These are phyloP conservation scores for Drosophila willistoni DNA, from an alignment of 1,140 invertebrate genomes.

Conservation along the genomic window DNA sequence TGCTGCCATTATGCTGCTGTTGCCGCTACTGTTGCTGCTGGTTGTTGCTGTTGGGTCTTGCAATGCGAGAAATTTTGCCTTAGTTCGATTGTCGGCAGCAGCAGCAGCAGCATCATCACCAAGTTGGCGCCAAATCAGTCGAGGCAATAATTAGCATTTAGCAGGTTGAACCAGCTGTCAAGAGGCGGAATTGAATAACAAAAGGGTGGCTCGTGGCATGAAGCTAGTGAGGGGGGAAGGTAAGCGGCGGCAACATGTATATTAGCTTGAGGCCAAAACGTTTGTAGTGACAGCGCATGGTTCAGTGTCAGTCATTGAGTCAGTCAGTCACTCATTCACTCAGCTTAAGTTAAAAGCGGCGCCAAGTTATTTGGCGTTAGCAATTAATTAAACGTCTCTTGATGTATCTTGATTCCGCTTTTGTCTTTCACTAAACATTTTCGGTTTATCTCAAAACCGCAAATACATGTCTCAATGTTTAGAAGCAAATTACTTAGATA, in stretches of 20 bases:
- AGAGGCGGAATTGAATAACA: conserved; percentile 29
- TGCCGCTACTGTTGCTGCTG: conserved; percentile 1
- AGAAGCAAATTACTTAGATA: neutral
- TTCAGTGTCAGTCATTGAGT: conserved; percentile 47
- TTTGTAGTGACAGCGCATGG: conserved; percentile 27
- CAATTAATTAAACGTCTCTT: conserved; percentile 65
- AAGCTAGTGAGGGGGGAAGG: neutral
- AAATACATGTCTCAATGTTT: too few species aligned
- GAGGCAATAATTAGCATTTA: conserved; percentile 65
- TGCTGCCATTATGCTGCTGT: neutral
- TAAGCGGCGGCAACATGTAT: conserved; percentile 30
- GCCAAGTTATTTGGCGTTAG: conserved; percentile 37
- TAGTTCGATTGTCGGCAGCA: conserved; percentile 57
- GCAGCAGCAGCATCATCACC: conserved; percentile 60
- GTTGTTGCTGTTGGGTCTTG: conserved; percentile 9
- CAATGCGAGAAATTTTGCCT: conserved; percentile 48
- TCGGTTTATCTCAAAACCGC: neutral
- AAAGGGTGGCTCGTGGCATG: neutral
- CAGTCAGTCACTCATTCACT: conserved; percentile 30
- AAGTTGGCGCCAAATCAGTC: conserved; percentile 27
- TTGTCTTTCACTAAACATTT: neutral
- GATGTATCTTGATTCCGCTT: conserved; percentile 40
- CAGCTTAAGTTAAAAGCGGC: conserved; percentile 40
- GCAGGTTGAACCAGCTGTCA: conserved; percentile 38
- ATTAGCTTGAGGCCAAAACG: conserved; percentile 44